These are phyloP conservation scores for Augochlorella aurata DNA, from an alignment of 2,888 invertebrate genomes.

Conservation along the genomic window DNA sequence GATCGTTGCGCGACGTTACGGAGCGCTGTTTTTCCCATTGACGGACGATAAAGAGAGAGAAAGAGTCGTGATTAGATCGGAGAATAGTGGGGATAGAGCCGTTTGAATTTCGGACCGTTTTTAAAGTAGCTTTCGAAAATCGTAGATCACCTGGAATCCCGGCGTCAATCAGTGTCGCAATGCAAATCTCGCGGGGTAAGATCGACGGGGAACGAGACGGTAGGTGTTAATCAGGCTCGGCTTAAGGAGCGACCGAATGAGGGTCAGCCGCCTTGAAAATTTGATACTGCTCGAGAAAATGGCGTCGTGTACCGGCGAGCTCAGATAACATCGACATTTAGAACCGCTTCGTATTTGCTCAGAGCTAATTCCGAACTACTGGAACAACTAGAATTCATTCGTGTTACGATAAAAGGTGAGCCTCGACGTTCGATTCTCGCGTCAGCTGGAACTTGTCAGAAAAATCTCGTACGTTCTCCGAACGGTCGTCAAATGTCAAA, in stretches of 20 bases:
- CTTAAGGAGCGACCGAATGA: background rate
- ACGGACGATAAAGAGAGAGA: too few species aligned
- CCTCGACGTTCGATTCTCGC: background rate
- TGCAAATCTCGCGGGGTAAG: background rate
- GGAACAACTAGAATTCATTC: background rate
- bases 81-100: background rate
- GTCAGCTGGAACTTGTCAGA: too few species aligned
- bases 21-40: background rate
- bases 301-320: background rate
- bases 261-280: background rate
- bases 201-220: background rate
- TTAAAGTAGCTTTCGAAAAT: background rate
- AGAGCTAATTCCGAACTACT: background rate
- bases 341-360: background rate
- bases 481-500: background rate
- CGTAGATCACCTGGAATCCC: background rate
- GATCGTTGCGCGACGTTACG: background rate
- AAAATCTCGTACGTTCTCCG: background rate
- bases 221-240: background rate
- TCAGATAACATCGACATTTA: background rate
- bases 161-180: background rate
- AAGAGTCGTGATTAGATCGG: too few species aligned
- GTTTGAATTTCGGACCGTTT: background rate
- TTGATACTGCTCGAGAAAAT: background rate
- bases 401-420: background rate